Conservation (phyloP, 2,113 vertebrate species). For the Lepisosteus osseus region DNA sequence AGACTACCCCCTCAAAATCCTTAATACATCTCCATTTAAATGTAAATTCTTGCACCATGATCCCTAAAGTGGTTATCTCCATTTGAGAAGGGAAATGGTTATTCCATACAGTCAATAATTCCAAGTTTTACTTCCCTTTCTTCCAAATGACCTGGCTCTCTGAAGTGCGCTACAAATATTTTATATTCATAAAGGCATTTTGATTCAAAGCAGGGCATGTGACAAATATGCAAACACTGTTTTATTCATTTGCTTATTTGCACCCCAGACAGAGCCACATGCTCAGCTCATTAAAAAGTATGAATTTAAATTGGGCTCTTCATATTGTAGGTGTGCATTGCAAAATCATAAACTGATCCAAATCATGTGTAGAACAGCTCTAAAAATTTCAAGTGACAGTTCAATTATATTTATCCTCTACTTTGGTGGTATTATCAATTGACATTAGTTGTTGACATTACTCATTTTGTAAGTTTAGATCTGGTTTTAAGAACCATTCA, state of each 20-base stretch:
- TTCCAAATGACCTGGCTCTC: conserved; percentile 32
- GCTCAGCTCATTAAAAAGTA: conserved; percentile 58
- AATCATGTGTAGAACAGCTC: too few relatives aligned
- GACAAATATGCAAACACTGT: conserved; percentile 74
- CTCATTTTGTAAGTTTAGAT: not conserved
- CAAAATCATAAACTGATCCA: conserved; percentile 27
- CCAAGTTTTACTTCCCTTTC: conserved; percentile 19
- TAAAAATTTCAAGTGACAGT: not conserved
- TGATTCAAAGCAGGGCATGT: conserved; percentile 65
- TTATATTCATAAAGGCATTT: conserved; percentile 58
- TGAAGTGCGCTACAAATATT: conserved; percentile 22
- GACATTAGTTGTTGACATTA: too few relatives aligned
- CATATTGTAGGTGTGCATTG: conserved; percentile 62
- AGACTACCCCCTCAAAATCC: not conserved
- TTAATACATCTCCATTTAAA: conserved; percentile 5
- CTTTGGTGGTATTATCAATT: too few relatives aligned
- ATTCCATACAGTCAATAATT: conserved; percentile 8
- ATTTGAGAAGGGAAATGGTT: conserved; percentile 9
- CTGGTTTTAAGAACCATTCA: not conserved
- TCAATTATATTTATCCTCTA: not conserved
- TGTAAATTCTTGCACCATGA: conserved; percentile 12
- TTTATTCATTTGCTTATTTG: conserved; percentile 71
- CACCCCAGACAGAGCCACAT: conserved; percentile 69
- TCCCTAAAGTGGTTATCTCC: conserved; percentile 16
- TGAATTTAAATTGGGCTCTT: conserved; percentile 53